A percentile compares a stretch with the other conserved stretches of the same genome.
These are phyloP conservation scores for Brachionus sp. DNA, from an alignment of 1,140 invertebrate genomes.

Conservation along the genomic window DNA sequence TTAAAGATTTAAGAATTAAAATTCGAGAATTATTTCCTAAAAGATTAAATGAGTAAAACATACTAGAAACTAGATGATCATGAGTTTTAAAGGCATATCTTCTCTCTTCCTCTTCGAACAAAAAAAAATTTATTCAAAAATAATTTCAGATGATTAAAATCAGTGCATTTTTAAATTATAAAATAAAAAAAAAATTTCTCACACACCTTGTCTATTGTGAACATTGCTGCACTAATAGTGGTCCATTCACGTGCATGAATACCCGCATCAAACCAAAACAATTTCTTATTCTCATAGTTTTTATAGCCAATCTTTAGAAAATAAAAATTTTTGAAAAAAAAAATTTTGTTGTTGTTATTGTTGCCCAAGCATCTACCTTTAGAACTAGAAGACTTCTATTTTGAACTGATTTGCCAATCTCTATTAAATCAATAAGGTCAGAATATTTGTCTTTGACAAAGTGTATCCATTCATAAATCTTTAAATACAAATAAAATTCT, in stretches of 20 bases:
- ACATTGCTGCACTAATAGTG: neutral
- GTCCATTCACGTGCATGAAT: conserved; percentile 34
- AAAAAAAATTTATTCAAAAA: no score
- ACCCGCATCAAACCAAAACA: conserved; percentile 30
- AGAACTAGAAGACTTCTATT: conserved; percentile 16
- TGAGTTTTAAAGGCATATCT: no score
- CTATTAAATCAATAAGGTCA: conserved; percentile 1
- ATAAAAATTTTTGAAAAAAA: neutral
- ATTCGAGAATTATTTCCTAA: no score
- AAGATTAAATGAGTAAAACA: no score
- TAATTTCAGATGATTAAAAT: no score
- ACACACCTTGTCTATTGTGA: neutral
- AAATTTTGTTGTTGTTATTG: neutral
- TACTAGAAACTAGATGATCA: no score
- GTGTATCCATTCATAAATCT: conserved; percentile 40
- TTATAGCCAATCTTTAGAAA: neutral
- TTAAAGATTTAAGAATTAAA: no score
- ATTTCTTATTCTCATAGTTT: neutral
- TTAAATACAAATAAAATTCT: neutral
- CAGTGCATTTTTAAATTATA: no score
- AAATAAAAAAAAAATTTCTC: neutral
- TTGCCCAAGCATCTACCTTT: neutral
- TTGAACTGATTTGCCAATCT: conserved; percentile 16
- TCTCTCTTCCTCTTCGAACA: no score
- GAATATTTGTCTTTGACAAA: neutral